A percentile compares a stretch with the other conserved stretches of the same genome.
These are phyloP conservation scores for Theretra japonica DNA, from an alignment of 2,888 invertebrate species.

Conservation along the genomic window DNA sequence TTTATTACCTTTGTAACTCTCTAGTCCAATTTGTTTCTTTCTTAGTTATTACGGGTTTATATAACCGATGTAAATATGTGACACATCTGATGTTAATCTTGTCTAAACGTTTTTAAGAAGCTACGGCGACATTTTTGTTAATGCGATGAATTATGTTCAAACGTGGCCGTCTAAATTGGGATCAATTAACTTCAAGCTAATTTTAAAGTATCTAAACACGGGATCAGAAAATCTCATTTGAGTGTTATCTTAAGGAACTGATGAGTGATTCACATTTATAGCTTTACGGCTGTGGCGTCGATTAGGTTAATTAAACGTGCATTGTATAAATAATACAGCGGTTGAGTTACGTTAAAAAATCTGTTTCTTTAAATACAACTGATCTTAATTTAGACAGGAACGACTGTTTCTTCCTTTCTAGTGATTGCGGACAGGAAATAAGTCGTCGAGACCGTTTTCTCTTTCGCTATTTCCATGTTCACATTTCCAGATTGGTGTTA, in stretches of 20 bases:
- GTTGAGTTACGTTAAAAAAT: not conserved
- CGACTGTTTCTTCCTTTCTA: slow-evolving; percentile 22
- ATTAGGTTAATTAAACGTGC: slow-evolving; percentile 15
- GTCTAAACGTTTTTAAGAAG: slow-evolving; percentile 42
- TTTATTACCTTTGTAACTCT: slow-evolving; percentile 16
- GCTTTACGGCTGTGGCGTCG: slow-evolving; percentile 30
- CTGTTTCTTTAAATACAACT: not conserved
- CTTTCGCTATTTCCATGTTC: slow-evolving; percentile 20
- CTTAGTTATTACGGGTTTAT: not conserved
- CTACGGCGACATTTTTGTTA: slow-evolving; percentile 55
- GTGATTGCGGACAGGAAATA: slow-evolving; percentile 14
- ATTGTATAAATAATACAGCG: not conserved
- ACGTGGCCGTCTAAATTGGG: slow-evolving; percentile 53
- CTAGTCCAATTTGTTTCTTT: not conserved
- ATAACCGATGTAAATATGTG: not conserved
- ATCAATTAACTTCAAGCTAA: slow-evolving; percentile 62
- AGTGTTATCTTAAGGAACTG: slow-evolving; percentile 50
- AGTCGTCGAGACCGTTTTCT: slow-evolving; percentile 15
- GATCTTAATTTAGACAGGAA: slow-evolving; percentile 16
- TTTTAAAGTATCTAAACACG: slow-evolving; percentile 55
- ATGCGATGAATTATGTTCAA: slow-evolving; percentile 58
- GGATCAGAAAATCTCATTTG: slow-evolving; percentile 47
- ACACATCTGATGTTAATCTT: not conserved
- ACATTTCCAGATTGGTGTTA: slow-evolving; percentile 11
- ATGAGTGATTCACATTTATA: slow-evolving; percentile 56